These are phyloP conservation scores for Sander lucioperca DNA, from an alignment of 2,113 vertebrate species.

Conservation along the genomic window DNA sequence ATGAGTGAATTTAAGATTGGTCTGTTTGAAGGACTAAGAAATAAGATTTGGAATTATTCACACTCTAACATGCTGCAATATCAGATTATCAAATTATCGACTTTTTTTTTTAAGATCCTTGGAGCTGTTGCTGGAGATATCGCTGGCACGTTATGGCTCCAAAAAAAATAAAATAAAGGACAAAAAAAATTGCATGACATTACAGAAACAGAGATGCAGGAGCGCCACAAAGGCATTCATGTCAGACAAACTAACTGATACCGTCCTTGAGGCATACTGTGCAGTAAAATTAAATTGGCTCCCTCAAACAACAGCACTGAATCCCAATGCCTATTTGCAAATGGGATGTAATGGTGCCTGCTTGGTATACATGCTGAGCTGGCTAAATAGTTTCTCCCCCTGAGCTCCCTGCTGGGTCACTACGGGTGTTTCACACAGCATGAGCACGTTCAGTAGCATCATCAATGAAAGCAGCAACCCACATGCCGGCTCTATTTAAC, in stretches of 20 bases:
- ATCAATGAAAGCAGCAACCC: conserved; percentile 57
- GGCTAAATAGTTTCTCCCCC: conserved; percentile 51
- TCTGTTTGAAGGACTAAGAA: conserved; percentile 2
- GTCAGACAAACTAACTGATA: conserved; percentile 35
- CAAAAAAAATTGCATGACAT: conserved; percentile 10
- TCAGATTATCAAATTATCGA: conserved; percentile 2
- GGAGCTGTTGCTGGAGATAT: conserved; percentile 13
- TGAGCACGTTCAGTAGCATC: conserved; percentile 51
- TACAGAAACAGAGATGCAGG: conserved; percentile 4
- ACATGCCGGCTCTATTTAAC: conserved; percentile 48
- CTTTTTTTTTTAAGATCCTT: not conserved
- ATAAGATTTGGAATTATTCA: conserved; percentile 7
- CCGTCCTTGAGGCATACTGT: conserved; percentile 48
- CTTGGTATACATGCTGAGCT: conserved; percentile 54
- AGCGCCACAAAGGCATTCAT: conserved; percentile 27
- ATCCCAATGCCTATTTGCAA: conserved; percentile 58
- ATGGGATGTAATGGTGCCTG: conserved; percentile 59
- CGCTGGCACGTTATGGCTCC: conserved; percentile 20
- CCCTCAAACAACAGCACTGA: conserved; percentile 49
- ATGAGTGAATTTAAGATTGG: not conserved
- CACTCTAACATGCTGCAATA: conserved; percentile 11
- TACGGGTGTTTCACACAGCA: conserved; percentile 58
- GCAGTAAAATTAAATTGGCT: conserved; percentile 68
- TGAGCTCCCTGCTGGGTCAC: conserved; percentile 60
- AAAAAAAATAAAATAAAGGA: not conserved